phyloP scores from a whole-genome alignment of 2,797 vertebrate species.

The Chelon labrosus region DNA sequence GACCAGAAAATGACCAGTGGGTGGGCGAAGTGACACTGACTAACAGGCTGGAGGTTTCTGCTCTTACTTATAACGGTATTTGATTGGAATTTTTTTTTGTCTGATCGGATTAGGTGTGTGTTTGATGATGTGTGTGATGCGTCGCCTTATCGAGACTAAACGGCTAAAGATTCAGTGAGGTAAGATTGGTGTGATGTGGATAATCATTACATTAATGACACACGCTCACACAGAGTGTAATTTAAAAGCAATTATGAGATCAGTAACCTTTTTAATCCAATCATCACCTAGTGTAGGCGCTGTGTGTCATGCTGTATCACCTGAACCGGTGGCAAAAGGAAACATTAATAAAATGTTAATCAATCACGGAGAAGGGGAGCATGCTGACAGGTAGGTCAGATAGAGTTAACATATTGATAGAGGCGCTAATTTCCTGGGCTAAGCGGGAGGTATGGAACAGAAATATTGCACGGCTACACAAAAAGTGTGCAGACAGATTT shows the following conservation, averaged over 20 bases:
- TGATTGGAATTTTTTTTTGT: constrained; percentile 33
- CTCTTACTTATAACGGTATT: constrained; percentile 5
- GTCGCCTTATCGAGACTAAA: constrained; percentile 72
- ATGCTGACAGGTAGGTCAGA: constrained; percentile 64
- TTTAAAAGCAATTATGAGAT: constrained; percentile 84
- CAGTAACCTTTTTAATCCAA: constrained; percentile 82
- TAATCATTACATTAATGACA: constrained; percentile 81
- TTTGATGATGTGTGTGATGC: constrained; percentile 68
- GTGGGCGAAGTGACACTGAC: constrained; percentile 22
- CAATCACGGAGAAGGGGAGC: constrained; percentile 67
- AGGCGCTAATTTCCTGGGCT: constrained; percentile 29
- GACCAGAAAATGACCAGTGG: constrained; percentile 20
- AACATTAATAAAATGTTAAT: constrained; percentile 81
- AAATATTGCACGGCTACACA: constrained; percentile 36
- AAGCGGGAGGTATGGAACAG: constrained; percentile 12
- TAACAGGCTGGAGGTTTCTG: not conserved
- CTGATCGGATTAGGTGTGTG: constrained; percentile 34
- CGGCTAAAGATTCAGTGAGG: constrained; percentile 72
- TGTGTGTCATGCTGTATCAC: constrained; percentile 65
- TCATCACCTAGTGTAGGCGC: constrained; percentile 69
- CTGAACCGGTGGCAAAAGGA: constrained; percentile 71
- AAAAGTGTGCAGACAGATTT: constrained; percentile 40
- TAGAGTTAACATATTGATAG: constrained; percentile 60
- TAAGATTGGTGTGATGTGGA: constrained; percentile 68
- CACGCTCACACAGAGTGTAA: constrained; percentile 70